Conservation (phyloP, 2,113 vertebrate genomes). For the Proteles cristata region DNA sequence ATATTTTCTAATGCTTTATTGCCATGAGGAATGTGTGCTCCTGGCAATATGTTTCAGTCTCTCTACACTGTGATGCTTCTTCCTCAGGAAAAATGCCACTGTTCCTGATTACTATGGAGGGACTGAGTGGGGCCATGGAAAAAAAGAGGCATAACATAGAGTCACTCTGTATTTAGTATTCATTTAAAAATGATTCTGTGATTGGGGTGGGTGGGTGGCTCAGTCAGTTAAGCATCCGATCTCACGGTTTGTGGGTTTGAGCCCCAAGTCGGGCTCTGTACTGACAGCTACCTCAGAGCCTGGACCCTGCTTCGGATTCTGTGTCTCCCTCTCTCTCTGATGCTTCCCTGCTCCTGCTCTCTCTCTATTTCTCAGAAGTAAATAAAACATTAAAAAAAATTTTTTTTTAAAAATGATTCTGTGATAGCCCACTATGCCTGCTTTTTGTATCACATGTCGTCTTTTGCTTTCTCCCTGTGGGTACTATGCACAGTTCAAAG, state of each 20-base stretch:
- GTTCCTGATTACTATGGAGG: not conserved
- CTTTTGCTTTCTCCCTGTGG: not conserved
- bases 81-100: not conserved
- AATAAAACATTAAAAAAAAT: too few relatives aligned
- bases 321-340: too few relatives aligned
- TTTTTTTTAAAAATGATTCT: not conserved
- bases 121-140: not conserved
- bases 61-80: conserved; percentile 17
- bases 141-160: not conserved
- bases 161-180: not conserved
- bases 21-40: conserved; percentile 29
- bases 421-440: not conserved
- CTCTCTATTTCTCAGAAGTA: too few relatives aligned
- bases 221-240: too few relatives aligned
- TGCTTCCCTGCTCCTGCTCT: too few relatives aligned
- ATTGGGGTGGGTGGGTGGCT: not conserved
- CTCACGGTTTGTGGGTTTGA: too few relatives aligned
- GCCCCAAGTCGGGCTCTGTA: too few relatives aligned
- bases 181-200: not conserved
- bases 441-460: not conserved
- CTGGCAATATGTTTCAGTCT: not conserved
- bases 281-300: too few relatives aligned
- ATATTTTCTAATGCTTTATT: conserved; percentile 27
- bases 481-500: not conserved
- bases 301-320: too few relatives aligned